Evolutionary conservation across 2,888 invertebrate genomes (phyloP), one percentile per base, ranked within the genome.

Genomic region (Nemotelus pantherinus): DNA sequence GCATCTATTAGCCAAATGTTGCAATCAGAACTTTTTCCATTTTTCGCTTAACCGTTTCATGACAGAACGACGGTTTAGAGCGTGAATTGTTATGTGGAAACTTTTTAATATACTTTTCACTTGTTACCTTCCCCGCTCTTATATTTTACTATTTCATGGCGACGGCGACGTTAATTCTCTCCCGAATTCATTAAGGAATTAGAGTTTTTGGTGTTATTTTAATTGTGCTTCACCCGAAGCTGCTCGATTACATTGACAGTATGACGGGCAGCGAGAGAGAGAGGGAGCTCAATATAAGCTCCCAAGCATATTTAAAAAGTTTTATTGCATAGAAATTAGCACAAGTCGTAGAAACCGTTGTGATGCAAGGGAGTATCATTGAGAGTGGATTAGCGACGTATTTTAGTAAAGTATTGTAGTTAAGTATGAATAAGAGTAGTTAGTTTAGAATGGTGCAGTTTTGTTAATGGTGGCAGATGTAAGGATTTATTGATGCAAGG

Each of bases 291-390:
- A 53, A 25, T 43, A 70, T 53, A 70, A 70, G 7, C 25, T 70
- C 43, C 10, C 7, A 72, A 72, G 72, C 72, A 72, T 72, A 72
- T 72, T 72, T 72, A 60, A 72, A 72, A 72, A 72, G 72, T 72
- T 72, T 72, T 58, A 72, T 72, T 58, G 41, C 45, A 47, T 45
- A 44, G 72, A 72, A 72, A 72, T 72, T 72, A 72, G 72, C 60
- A 72, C 72, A 47, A 72, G 72, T 72, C 72, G 72, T 60, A 60
- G 58, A 72, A 58, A 45, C 55, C 25, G 25, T 25, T 25, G 70
- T 43, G 53, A 41, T 55, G 53, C 25, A 55, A 50, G n/a, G 25
- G 9, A 70, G 10, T 55, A n/a, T 55, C 70, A 70, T 70, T 70
- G 70, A 70, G 55, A 55, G 70, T 70, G 70, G 70, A 70, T 55